phyloP scores from a whole-genome alignment of 2,888 invertebrate species.

The Drosophila tanythrix region DNA sequence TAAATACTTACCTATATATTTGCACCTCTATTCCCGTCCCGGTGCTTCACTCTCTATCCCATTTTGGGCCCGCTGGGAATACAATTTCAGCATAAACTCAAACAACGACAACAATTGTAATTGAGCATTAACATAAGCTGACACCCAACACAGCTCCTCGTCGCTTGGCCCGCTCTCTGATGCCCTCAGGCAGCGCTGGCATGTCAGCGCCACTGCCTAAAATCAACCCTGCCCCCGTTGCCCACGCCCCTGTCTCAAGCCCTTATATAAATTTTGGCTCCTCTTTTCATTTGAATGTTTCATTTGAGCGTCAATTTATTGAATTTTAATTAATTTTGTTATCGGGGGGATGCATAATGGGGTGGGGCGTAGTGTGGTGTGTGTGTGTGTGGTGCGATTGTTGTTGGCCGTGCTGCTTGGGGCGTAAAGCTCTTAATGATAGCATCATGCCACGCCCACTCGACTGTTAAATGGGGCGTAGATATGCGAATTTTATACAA shows the following conservation, averaged over 20 bases:
- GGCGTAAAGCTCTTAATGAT: constrained; percentile 67
- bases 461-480: constrained; percentile 33
- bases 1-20: constrained; percentile 41
- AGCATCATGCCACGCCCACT: constrained; percentile 43
- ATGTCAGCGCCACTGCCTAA: constrained; percentile 12
- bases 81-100: constrained; percentile 68
- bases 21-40: constrained; percentile 31
- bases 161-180: neutral
- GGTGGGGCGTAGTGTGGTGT: neutral
- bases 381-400: neutral
- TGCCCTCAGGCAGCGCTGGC: constrained; percentile 23
- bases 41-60: neutral
- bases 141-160: constrained; percentile 20
- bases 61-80: constrained; percentile 24
- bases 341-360: constrained; percentile 23
- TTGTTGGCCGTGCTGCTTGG: neutral
- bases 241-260: neutral
- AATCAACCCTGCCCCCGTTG: neutral
- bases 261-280: constrained; percentile 6
- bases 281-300: constrained; percentile 57
- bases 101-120: constrained; percentile 76
- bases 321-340: constrained; percentile 79
- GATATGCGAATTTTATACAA: constrained; percentile 58
- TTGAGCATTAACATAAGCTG: constrained; percentile 77
- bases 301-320: constrained; percentile 71